Base-by-base conservation (phyloP, 2,113 vertebrate genomes). In the Nansenia antarctica region DNA sequence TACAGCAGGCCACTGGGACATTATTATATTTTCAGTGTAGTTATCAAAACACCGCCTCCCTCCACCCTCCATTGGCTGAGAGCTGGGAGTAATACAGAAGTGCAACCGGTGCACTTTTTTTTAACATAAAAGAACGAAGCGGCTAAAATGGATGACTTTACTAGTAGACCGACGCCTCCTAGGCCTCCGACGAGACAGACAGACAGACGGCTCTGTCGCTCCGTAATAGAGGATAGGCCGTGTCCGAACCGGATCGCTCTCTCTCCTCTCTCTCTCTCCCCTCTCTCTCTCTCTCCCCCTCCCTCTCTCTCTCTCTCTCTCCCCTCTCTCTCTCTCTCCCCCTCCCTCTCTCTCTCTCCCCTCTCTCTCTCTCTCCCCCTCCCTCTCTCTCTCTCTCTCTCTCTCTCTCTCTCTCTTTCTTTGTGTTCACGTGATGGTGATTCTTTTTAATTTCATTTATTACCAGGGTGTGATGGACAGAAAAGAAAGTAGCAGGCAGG, bases 71-170 rank as follows among this genome's bases (percentile, higher is more conserved):
- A 67, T 54, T 59, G 73, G 45, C 29, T 49, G 60, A 70, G 52
- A n/a, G n/a, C n/a, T n/a, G 31, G 37, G 35, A 55, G 49, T 58
- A 29, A 30, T n/a, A 65, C 75, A 65, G 53, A 49, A 57, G n/a
- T 58, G 35, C 61, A 76, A 73, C 26, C 49, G 27, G 22, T 52
- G 54, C 69, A 69, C 34, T 61, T 64, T 77, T 64, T 77, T 52
- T 2, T 35, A 6, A 47, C 35, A 32, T 27, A 53, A 63, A 65
- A 65, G 47, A 75, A 64, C 6, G 24, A 42, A 62, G 34, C 7
- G 22, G n/a, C 45, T 49, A n/a, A n/a, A n/a, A n/a, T n/a, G n/a
- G n/a, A n/a, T n/a, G n/a, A n/a, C n/a, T n/a, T n/a, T n/a, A n/a
- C n/a, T n/a, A n/a, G n/a, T n/a, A n/a, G n/a, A n/a, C n/a, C n/a